Percentiles rank a stretch among this genome's conserved stretches.
Conservation (phyloP, 1,140 invertebrate genomes). For the Ditylenchus dipsaci region DNA sequence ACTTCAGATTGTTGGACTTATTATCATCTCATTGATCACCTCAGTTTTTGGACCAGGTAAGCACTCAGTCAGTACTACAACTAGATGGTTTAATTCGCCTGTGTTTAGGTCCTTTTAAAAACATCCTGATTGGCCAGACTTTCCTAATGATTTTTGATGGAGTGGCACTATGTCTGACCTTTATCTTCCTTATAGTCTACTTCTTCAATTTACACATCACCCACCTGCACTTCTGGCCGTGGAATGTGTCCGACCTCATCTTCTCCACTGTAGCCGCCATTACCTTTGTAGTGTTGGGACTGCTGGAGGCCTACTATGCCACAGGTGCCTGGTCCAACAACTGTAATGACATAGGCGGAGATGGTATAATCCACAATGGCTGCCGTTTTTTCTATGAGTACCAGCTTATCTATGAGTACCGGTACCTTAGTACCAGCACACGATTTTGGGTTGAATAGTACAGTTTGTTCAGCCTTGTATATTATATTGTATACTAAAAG, state of each 20-base stretch:
- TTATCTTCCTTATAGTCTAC: constrained; percentile 52
- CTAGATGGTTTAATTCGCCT: too few relatives aligned
- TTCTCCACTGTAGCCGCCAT: constrained; percentile 39
- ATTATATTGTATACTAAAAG: too few relatives aligned
- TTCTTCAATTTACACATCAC: constrained; percentile 51
- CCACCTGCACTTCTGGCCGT: constrained; percentile 55
- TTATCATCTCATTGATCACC: constrained; percentile 52
- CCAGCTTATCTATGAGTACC: too few relatives aligned
- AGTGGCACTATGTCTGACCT: constrained; percentile 49
- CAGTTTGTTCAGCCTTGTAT: too few relatives aligned
- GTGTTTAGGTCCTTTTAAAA: constrained; percentile 50
- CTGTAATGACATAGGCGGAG: constrained; percentile 56
- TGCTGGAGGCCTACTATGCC: constrained; percentile 55
- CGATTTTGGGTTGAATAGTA: too few relatives aligned
- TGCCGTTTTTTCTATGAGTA: constrained; percentile 53
- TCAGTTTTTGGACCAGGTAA: constrained; percentile 50
- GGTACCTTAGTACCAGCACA: too few relatives aligned
- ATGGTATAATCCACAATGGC: constrained; percentile 56
- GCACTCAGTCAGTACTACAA: too few relatives aligned
- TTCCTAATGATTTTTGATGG: constrained; percentile 49
- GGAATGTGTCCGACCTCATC: constrained; percentile 48
- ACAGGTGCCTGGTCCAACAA: constrained; percentile 57
- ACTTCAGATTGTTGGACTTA: constrained; percentile 53
- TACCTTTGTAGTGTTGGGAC: constrained; percentile 45
- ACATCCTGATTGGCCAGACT: constrained; percentile 56